Evolutionary conservation across 1,140 invertebrate genomes (phyloP).

Genomic region (Bombus breviceps): DNA sequence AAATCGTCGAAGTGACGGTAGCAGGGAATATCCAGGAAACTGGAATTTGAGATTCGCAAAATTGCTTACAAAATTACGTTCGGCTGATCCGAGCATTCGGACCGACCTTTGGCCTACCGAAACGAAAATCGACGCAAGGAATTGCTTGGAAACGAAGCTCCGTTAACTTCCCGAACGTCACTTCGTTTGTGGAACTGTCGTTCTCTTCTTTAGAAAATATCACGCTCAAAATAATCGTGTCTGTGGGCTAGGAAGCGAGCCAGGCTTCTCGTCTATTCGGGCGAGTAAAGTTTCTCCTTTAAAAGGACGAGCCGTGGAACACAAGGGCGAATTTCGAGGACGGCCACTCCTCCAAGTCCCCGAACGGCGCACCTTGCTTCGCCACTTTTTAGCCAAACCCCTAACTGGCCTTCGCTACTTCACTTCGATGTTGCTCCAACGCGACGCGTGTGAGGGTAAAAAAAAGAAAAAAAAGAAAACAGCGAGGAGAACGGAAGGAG

Average conservation of each 20-base stretch:
- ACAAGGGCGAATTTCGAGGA: constrained; percentile 1
- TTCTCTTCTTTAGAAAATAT: too few relatives aligned
- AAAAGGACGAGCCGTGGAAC: too few relatives aligned
- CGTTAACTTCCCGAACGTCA: too few relatives aligned
- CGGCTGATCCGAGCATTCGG: neutral
- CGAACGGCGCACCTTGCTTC: neutral
- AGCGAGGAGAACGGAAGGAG: neutral
- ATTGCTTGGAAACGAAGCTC: constrained; percentile 3
- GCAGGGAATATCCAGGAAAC: neutral
- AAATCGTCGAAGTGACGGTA: neutral
- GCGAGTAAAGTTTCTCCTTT: too few relatives aligned
- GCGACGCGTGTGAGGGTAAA: neutral
- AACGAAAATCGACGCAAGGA: neutral
- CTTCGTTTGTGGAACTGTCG: too few relatives aligned
- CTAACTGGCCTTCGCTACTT: constrained; percentile 1
- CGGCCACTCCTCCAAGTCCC: neutral
- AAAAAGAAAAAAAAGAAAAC: neutral
- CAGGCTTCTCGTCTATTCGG: too few relatives aligned
- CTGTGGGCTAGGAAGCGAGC: too few relatives aligned
- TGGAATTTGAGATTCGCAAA: constrained; percentile 8
- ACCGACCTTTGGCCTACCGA: neutral
- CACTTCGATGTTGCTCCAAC: neutral
- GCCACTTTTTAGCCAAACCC: neutral
- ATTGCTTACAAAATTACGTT: constrained; percentile 31
- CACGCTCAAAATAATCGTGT: too few relatives aligned